Percentiles rank a stretch among this genome's conserved stretches.
phyloP scores from a whole-genome alignment of 2,113 vertebrate genomes.

The Ictalurus furcatus region DNA sequence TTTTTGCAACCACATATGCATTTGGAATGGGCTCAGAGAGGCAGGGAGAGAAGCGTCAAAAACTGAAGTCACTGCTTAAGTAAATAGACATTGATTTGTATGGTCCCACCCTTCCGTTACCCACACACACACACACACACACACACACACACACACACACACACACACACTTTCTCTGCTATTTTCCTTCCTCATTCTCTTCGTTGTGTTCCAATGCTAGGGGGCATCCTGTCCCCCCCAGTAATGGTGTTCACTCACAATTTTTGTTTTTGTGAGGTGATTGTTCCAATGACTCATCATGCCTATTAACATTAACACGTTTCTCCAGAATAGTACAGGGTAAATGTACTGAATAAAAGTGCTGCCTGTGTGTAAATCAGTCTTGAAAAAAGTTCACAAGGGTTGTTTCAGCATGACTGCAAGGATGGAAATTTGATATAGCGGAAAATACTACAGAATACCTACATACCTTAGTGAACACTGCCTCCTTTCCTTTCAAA shows the following conservation, averaged over 20 bases:
- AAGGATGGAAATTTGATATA: conserved; percentile 43
- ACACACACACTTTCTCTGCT: conserved; percentile 15
- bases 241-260: neutral
- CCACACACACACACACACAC: neutral
- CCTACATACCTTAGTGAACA: conserved; percentile 62
- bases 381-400: conserved; percentile 49
- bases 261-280: neutral
- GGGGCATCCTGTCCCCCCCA: neutral
- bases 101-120: conserved; percentile 48
- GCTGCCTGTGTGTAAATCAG: conserved; percentile 38
- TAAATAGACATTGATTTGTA: conserved; percentile 46
- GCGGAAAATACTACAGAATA: conserved; percentile 64
- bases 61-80: conserved; percentile 54
- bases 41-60: conserved; percentile 46
- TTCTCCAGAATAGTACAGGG: neutral
- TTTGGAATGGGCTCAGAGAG: conserved; percentile 46
- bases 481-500: conserved; percentile 55
- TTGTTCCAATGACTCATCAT: conserved; percentile 5
- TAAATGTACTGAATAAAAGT: conserved; percentile 30
- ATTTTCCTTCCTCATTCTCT: conserved; percentile 1
- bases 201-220: neutral
- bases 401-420: conserved; percentile 42
- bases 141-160: neutral
- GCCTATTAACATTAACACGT: conserved; percentile 1
- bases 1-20: conserved; percentile 73